Evolutionary conservation across 2,888 invertebrate species (phyloP), one percentile per base, ranked within the genome.

Genomic region (Pyrrhosoma nymphula): DNA sequence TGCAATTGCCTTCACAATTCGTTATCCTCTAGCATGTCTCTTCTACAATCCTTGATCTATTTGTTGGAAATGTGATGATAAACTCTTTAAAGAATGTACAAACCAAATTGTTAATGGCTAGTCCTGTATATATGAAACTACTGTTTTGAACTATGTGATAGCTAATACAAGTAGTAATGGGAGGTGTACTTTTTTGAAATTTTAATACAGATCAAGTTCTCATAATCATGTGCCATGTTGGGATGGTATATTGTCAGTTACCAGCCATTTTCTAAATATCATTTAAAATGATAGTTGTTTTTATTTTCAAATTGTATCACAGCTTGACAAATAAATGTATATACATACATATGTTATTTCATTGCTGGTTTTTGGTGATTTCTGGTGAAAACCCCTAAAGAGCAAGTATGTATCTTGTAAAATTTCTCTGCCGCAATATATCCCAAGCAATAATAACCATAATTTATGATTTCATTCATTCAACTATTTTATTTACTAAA

Each of bases 1-100:
- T 95, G 96, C 98, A 95, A 96, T 98, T 95, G 99, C 99, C 56
- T 98, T 99, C 97, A 96, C 98, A 63, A 98, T 99, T 97, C 98
- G 99, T 96, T 99, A 99, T 97, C 99, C 99, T 56, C 97, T 99
- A 96, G 99, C 99, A 35, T 98, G 98, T 96, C 97, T 98, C 96
- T 99, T 99, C 97, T 99, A 99, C 97, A 98, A 98, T 96, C 97
- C 97, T 95, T 96, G 96, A 96, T 60, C 14, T 4, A 6, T 82
- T 82, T 18, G 82, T 35, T 82, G 30, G 26, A 82, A 82, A 82
- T 82, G 82, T 82, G 82, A 82, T 82, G 16, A 10, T 14, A 35
- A 82, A 69, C 26, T 23, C 69, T 10, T n/a, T 69, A n/a, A 35
- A 82, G 82, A n/a, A 82, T 82, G 12, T 82, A 18, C 35, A 82